Conservation (phyloP, 2,888 invertebrate species). For the Anthophora plumipes region DNA sequence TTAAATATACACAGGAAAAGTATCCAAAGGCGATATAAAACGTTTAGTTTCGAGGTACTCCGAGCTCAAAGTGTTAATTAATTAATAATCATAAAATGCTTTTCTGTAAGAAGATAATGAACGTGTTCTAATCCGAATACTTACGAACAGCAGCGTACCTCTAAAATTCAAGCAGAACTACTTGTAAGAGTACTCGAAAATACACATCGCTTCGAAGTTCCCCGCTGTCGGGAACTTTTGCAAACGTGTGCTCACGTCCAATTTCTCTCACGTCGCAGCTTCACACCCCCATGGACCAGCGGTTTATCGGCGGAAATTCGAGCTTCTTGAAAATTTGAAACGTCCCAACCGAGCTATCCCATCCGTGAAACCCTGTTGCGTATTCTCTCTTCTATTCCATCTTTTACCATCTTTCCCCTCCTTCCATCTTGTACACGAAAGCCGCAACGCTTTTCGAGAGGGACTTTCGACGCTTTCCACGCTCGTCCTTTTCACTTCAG, state of each 20-base stretch:
- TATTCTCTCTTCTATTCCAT: neutral
- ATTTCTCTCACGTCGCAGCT: neutral
- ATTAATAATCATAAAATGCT: no score
- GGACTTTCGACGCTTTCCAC: constrained; percentile 11
- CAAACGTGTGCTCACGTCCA: neutral
- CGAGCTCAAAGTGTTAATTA: no score
- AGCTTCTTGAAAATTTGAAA: constrained; percentile 23
- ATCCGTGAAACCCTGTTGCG: constrained; percentile 4
- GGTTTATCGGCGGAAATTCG: constrained; percentile 6
- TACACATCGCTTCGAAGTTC: neutral
- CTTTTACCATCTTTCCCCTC: neutral
- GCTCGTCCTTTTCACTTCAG: neutral
- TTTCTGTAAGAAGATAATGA: no score
- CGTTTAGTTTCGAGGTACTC: no score
- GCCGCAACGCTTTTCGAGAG: neutral
- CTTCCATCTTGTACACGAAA: neutral
- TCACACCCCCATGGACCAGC: neutral
- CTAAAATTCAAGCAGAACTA: no score
- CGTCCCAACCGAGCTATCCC: neutral
- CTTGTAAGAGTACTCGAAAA: no score
- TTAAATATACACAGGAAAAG: no score
- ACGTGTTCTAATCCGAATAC: no score
- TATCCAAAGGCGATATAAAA: no score
- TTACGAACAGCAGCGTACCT: no score
- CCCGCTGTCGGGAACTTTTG: neutral